Base-by-base conservation (phyloP, 1,140 invertebrate species). In the Alviniconcha marisindica region DNA sequence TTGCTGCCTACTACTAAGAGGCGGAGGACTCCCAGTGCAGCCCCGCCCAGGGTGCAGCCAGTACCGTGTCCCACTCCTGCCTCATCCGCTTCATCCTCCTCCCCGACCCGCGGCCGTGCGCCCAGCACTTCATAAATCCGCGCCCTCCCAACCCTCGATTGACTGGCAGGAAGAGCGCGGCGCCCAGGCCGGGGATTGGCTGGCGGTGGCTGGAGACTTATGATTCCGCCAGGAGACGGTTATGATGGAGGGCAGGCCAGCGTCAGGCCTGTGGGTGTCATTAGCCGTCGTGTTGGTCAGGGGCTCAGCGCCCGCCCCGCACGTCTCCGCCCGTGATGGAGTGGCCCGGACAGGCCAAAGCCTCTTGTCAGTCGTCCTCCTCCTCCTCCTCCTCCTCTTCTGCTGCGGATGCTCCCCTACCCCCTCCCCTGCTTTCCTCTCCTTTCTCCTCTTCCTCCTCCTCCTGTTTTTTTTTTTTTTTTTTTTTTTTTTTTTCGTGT, bases 71-170 rank as follows among this genome's bases (percentile, higher is more conserved):
- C n/a, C n/a, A n/a, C n/a, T n/a, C n/a, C n/a, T n/a, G n/a, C n/a
- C n/a, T n/a, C n/a, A n/a, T n/a, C n/a, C n/a, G n/a, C n/a, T n/a
- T n/a, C n/a, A n/a, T n/a, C n/a, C n/a, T n/a, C n/a, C n/a, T n/a
- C n/a, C n/a, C n/a, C n/a, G n/a, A n/a, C n/a, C n/a, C n/a, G n/a
- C n/a, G n/a, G 5, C 44, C 44, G 44, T 48, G 44, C 44, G 5
- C 71, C 31, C 14, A 74, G 24, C 36, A 74, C 10, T 74, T 74
- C 36, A 74, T 74, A 74, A 74, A 74, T 74, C 71, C 66, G 31
- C 28, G 28, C 10, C 14, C 31, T 38, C 33, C 5, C 66, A 15
- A 15, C 33, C 33, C n/a, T 38, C 24, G 60, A 63, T 63, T 63
- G 60, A 63, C 44, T 48, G 18, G 44, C 44, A 48, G 44, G 44